Conservation (phyloP, 2,888 invertebrate genomes). For the Helobdella robusta region DNA sequence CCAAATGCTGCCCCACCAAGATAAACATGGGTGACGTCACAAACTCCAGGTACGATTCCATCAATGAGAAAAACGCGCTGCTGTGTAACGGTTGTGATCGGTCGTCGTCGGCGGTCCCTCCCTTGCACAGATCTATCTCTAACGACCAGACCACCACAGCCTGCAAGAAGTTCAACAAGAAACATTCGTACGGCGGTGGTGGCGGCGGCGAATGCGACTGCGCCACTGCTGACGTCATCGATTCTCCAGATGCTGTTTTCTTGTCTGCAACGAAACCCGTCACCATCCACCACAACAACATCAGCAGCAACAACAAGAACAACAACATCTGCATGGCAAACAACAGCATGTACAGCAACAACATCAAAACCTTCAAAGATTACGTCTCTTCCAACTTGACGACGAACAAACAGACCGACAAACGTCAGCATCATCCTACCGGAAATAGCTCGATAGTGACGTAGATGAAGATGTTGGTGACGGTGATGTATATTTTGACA, state of each 20-base stretch:
- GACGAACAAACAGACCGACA: too few relatives aligned
- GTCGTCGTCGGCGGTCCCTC: neutral
- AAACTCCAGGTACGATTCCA: too few relatives aligned
- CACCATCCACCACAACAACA: neutral
- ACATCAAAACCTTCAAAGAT: too few relatives aligned
- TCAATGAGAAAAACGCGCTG: conserved; percentile 10
- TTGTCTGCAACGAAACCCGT: neutral
- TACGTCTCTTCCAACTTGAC: too few relatives aligned
- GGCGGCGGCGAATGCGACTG: neutral
- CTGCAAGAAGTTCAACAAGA: too few relatives aligned
- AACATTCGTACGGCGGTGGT: neutral
- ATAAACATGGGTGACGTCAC: conserved; percentile 6
- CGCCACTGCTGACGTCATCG: neutral
- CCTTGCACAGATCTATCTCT: neutral
- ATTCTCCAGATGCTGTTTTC: neutral
- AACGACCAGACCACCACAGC: conserved; percentile 2
- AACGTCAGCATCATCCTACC: too few relatives aligned
- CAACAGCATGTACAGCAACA: too few relatives aligned
- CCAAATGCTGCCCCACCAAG: neutral
- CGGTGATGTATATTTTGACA: too few relatives aligned
- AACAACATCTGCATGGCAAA: too few relatives aligned
- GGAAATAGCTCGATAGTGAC: too few relatives aligned
- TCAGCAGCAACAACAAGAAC: too few relatives aligned
- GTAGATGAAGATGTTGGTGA: too few relatives aligned
- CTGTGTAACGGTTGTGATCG: conserved; percentile 16